Percentiles rank a stretch among this genome's conserved stretches.
Conservation (phyloP, 1,140 invertebrate genomes). For the Drosophila sucinea region DNA sequence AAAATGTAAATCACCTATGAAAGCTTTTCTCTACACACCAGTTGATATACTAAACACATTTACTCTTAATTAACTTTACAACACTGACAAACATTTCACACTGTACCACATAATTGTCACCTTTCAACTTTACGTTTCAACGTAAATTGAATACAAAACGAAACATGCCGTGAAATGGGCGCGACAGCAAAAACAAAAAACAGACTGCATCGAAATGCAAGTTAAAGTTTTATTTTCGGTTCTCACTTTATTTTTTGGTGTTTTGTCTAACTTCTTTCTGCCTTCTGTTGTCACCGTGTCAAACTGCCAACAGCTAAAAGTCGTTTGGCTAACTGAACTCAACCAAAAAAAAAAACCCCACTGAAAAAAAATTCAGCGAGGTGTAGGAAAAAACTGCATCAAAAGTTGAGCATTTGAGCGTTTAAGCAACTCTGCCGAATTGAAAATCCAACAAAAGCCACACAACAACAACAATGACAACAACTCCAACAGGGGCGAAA, state of each 20-base stretch:
- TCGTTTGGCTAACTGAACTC: constrained; percentile 41
- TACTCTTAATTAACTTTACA: not conserved
- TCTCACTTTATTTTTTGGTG: not conserved
- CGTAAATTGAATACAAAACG: constrained; percentile 42
- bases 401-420: constrained; percentile 6
- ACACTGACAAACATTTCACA: constrained; percentile 21
- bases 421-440: constrained; percentile 28
- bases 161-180: constrained; percentile 42
- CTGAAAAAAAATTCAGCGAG: constrained; percentile 1
- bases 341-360: constrained; percentile 4
- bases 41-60: not conserved
- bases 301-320: constrained; percentile 60
- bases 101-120: not conserved
- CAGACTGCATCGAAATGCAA: constrained; percentile 1
- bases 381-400: not conserved
- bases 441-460: constrained; percentile 39
- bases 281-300: constrained; percentile 43
- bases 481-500: not conserved
- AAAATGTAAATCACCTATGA: too few relatives aligned
- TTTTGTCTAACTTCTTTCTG: constrained; percentile 6
- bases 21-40: too few relatives aligned
- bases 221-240: constrained; percentile 39
- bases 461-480: constrained; percentile 9
- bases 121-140: not conserved
- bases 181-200: constrained; percentile 22